These are phyloP conservation scores for Forpus xanthops DNA, from an alignment of 2,797 vertebrate genomes.

Conservation along the genomic window DNA sequence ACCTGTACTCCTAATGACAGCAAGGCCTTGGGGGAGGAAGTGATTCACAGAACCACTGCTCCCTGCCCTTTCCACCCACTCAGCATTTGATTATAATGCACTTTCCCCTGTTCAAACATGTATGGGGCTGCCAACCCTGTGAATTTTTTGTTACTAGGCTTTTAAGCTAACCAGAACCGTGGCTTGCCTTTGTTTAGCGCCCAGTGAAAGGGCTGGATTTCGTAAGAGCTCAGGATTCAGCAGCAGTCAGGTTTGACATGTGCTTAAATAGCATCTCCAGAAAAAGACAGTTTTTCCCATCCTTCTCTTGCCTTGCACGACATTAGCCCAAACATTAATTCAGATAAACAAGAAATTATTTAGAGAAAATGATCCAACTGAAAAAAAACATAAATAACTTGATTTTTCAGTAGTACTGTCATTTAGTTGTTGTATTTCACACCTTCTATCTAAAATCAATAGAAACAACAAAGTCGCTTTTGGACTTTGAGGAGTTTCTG, in stretches of 20 bases:
- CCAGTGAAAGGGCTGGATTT: neutral
- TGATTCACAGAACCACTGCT: constrained; percentile 5
- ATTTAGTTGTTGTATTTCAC: neutral
- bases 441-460: neutral
- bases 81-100: neutral
- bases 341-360: neutral
- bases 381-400: neutral
- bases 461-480: neutral
- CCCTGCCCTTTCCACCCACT: constrained; percentile 35
- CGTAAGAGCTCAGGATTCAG: neutral
- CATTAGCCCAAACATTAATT: neutral
- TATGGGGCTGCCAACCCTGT: neutral
- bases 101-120: neutral
- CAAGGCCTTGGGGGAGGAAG: constrained; percentile 22
- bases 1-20: constrained; percentile 28
- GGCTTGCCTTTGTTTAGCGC: constrained; percentile 5
- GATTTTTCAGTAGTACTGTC: neutral
- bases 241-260: neutral
- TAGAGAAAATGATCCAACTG: neutral
- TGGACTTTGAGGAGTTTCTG: neutral
- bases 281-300: neutral
- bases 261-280: neutral
- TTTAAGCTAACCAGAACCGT: neutral
- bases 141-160: neutral
- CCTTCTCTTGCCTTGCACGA: neutral